Evolutionary conservation across 2,113 vertebrate genomes (phyloP).

Genomic region (Panurus biarmicus): DNA sequence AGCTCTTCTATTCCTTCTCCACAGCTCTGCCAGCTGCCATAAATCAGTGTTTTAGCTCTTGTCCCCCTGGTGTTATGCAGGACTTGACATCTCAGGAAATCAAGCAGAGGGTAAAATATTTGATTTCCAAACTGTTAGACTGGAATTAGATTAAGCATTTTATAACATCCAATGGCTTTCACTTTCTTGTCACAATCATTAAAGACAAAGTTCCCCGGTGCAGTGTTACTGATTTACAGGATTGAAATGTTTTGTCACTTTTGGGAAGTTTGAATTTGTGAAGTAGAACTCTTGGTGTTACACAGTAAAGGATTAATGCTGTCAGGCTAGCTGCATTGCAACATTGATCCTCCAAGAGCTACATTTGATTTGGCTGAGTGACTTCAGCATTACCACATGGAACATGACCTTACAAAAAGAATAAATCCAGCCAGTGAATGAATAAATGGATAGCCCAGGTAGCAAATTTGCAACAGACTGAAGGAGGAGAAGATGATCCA

Average conservation of each 20-base stretch:
- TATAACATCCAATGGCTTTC: not conserved
- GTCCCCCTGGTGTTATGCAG: fast-evolving
- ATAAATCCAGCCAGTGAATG: not conserved
- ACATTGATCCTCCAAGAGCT: not conserved
- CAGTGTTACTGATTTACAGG: not conserved
- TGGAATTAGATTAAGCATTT: not conserved
- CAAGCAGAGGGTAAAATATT: not conserved
- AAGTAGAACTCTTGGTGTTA: not conserved
- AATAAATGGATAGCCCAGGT: not conserved
- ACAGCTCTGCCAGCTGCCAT: not conserved
- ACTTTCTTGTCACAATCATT: not conserved
- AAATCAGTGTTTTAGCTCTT: not conserved
- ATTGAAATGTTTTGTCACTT: not conserved
- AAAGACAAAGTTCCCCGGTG: not conserved
- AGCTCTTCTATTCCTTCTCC: not conserved
- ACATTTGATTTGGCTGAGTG: not conserved
- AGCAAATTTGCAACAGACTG: not conserved
- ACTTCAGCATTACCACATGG: not conserved
- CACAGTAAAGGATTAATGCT: not conserved
- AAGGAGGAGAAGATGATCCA: not conserved
- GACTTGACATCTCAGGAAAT: not conserved
- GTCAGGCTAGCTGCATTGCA: not conserved
- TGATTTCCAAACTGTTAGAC: not conserved
- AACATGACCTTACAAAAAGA: not conserved
- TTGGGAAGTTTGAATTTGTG: not conserved